Conservation (phyloP, 2,888 invertebrate species). For the Drosophila stalkeri region DNA sequence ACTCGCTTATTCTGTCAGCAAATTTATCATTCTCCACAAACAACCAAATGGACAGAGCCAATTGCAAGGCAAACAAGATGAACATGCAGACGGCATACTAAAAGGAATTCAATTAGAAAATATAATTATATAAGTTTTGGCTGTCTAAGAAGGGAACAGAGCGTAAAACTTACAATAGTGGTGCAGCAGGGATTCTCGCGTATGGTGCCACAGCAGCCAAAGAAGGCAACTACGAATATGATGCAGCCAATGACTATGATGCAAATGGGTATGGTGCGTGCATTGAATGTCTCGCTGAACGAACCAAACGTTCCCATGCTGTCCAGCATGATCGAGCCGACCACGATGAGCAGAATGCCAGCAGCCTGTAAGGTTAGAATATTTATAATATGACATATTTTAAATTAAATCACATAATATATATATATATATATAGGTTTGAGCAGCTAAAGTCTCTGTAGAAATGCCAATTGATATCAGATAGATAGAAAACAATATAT, state of each 20-base stretch:
- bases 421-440: too few relatives aligned
- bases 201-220: slow-evolving; percentile 96
- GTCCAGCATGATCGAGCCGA: slow-evolving; percentile 89
- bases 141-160: not conserved
- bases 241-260: slow-evolving; percentile 89
- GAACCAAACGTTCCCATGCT: slow-evolving; percentile 86
- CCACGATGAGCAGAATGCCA: slow-evolving; percentile 89
- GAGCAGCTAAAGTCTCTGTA: too few relatives aligned
- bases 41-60: slow-evolving; percentile 89
- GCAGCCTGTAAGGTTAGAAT: slow-evolving; percentile 86
- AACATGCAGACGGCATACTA: slow-evolving; percentile 91
- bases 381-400: too few relatives aligned
- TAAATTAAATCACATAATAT: too few relatives aligned
- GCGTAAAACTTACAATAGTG: slow-evolving; percentile 88
- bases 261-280: slow-evolving; percentile 88
- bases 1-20: slow-evolving; percentile 86
- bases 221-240: slow-evolving; percentile 93
- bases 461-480: too few relatives aligned
- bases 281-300: slow-evolving; percentile 85
- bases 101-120: not conserved
- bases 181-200: slow-evolving; percentile 95
- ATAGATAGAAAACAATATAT: not conserved
- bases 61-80: slow-evolving; percentile 90
- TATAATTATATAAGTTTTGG: not conserved
- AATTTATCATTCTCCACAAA: slow-evolving; percentile 88